Conservation (phyloP, 2,797 vertebrate genomes). For the Muscicapa striata region DNA sequence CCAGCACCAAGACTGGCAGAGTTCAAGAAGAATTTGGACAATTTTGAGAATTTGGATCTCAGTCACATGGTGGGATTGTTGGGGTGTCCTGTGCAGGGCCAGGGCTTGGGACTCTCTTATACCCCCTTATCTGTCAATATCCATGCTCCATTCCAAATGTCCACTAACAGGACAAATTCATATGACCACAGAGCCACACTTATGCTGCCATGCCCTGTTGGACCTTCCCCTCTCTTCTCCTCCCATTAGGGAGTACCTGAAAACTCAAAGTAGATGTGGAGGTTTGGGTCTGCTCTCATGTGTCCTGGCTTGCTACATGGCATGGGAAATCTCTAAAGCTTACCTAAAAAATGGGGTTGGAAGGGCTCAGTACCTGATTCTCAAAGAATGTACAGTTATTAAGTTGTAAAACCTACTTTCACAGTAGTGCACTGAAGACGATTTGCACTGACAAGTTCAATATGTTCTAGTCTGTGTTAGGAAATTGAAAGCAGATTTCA, state of each 20-base stretch:
- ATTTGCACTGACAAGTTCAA: neutral
- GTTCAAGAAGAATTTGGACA: neutral
- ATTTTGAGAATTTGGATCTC: neutral
- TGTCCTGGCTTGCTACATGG: neutral
- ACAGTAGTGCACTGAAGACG: neutral
- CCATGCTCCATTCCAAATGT: neutral
- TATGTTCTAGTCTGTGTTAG: neutral
- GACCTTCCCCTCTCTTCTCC: neutral
- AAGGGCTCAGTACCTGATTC: neutral
- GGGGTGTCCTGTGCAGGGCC: too few relatives aligned
- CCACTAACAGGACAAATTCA: neutral
- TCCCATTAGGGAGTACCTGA: neutral
- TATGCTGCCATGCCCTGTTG: accelerated
- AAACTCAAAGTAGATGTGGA: neutral
- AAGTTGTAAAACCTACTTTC: neutral
- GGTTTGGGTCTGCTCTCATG: neutral
- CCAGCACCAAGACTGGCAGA: neutral
- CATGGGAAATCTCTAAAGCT: neutral
- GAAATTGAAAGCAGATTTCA: neutral
- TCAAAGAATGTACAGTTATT: neutral
- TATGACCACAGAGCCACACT: accelerated
- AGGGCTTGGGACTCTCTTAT: neutral
- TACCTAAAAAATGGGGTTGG: neutral
- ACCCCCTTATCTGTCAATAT: neutral
- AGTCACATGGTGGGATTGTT: neutral